These are phyloP conservation scores for Spisula subtruncata DNA, from an alignment of 2,888 invertebrate species.

Conservation along the genomic window DNA sequence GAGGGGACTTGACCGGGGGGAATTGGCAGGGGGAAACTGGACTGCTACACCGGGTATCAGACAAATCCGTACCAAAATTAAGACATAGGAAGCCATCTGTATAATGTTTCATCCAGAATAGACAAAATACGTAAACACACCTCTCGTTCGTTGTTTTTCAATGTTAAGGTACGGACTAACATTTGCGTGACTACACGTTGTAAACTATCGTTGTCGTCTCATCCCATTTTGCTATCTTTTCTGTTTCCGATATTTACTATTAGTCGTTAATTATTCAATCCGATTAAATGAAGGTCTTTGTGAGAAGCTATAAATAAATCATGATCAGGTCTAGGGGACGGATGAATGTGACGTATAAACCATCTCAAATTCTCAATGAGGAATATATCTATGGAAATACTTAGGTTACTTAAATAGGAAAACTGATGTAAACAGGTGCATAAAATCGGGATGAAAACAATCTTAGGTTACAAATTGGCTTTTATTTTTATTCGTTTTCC, in stretches of 20 bases:
- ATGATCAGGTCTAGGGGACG: slow-evolving; percentile 1
- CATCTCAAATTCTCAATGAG: background rate
- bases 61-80: no score
- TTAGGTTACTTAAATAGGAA: background rate
- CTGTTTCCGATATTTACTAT: background rate
- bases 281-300: slow-evolving; percentile 29
- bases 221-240: background rate
- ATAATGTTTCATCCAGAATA: no score
- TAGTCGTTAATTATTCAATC: slow-evolving; percentile 30
- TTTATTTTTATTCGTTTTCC: background rate
- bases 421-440: background rate
- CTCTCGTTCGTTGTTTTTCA: background rate
- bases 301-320: slow-evolving; percentile 21
- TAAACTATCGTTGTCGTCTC: background rate
- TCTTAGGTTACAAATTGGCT: background rate
- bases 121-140: background rate
- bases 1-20: no score
- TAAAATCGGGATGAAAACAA: background rate
- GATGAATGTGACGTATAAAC: background rate
- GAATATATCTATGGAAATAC: background rate
- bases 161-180: background rate
- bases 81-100: no score
- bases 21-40: no score
- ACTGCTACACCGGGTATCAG: no score
- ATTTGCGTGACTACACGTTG: background rate